Percentiles rank a stretch among this genome's conserved stretches.
Conservation (phyloP, 2,113 vertebrate genomes). For the Phyllostomus hastatus region DNA sequence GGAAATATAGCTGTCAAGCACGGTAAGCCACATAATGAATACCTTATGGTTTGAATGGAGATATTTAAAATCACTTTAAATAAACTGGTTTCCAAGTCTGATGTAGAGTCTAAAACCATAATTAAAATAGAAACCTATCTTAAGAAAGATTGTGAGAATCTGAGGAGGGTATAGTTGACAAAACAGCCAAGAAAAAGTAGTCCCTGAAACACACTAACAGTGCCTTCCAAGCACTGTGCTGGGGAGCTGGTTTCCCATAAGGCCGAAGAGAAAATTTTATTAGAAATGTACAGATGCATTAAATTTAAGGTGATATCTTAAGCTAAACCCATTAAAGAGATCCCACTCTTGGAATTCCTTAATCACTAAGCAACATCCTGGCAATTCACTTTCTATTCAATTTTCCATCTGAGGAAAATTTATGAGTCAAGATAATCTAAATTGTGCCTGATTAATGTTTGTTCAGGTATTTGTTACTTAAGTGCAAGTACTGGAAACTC, state of each 20-base stretch:
- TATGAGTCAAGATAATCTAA: background rate
- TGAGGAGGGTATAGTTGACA: background rate
- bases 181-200: background rate
- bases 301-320: background rate
- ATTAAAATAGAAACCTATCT: background rate
- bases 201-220: background rate
- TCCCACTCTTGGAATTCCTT: background rate
- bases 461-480: background rate
- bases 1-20: background rate
- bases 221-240: background rate
- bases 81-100: background rate
- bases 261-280: background rate
- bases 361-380: background rate
- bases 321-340: background rate
- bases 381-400: background rate
- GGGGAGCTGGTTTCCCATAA: background rate
- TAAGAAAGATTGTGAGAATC: background rate
- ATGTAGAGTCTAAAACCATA: background rate
- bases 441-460: background rate
- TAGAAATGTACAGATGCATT: background rate
- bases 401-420: background rate
- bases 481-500: background rate
- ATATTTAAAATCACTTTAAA: background rate
- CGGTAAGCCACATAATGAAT: background rate
- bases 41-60: background rate